A percentile compares a stretch with the other conserved stretches of the same genome.
These are phyloP conservation scores for Geodia barretti DNA, from an alignment of 37 sponge, comb jelly and placozoan genomes.

Conservation along the genomic window DNA sequence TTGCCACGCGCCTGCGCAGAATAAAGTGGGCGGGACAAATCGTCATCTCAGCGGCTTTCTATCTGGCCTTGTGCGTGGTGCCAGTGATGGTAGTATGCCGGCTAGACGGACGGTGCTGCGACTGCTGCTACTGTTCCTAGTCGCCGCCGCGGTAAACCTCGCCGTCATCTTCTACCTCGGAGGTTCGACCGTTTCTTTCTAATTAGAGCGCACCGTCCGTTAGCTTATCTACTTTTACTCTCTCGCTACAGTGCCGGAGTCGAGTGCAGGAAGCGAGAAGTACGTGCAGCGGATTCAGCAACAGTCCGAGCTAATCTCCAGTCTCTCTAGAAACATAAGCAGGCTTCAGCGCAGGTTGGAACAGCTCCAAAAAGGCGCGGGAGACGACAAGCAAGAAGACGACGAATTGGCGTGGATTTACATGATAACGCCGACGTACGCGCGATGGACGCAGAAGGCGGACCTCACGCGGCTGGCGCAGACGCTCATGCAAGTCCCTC, in stretches of 20 bases:
- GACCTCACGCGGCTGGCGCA: constrained; percentile 92
- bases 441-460: constrained; percentile 93
- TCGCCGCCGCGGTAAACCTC: neutral
- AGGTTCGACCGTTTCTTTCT: neutral
- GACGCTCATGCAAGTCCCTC: constrained; percentile 85
- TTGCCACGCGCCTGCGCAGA: too few species aligned
- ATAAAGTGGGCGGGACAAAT: too few species aligned
- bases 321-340: neutral
- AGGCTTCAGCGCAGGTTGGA: neutral
- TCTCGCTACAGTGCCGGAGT: neutral
- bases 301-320: neutral
- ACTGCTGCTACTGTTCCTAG: neutral
- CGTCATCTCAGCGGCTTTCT: too few species aligned
- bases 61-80: too few species aligned
- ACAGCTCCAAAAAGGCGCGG: neutral
- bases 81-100: neutral
- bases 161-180: neutral
- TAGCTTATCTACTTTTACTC: neutral
- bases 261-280: neutral
- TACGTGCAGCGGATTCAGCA: neutral
- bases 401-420: constrained; percentile 53
- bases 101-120: neutral
- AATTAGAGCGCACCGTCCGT: neutral
- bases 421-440: constrained; percentile 95
- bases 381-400: neutral